Evolutionary conservation across 2,888 invertebrate genomes (phyloP).

Genomic region (Morinoia aosen): DNA sequence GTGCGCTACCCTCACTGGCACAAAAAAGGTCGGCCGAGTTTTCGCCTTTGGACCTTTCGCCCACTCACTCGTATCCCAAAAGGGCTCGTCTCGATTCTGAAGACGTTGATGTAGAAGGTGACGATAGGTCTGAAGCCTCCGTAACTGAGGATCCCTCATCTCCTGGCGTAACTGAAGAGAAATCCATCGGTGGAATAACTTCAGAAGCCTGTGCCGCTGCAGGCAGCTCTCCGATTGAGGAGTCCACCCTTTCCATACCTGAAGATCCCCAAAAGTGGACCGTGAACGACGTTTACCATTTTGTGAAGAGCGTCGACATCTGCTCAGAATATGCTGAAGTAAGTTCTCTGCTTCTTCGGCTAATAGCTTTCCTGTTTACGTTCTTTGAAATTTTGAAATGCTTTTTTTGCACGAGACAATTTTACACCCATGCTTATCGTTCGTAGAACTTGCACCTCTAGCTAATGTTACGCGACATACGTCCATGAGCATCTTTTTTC

Average conservation of each 20-base stretch:
- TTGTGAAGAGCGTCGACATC: slow-evolving; percentile 37
- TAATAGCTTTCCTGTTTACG: neutral
- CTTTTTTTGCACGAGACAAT: neutral
- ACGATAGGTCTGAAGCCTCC: neutral
- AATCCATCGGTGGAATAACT: neutral
- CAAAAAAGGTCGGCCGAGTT: neutral
- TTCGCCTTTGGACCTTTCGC: slow-evolving; percentile 2
- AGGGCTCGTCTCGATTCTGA: slow-evolving; percentile 1
- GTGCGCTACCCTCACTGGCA: neutral
- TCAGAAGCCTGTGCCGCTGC: neutral
- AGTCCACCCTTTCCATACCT: neutral
- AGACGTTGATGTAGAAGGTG: slow-evolving; percentile 7
- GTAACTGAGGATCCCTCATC: neutral
- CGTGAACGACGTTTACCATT: slow-evolving; percentile 27
- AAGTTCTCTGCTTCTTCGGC: neutral
- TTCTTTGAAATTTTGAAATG: neutral
- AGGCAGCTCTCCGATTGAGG: neutral
- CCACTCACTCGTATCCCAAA: neutral
- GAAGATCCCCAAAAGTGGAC: slow-evolving; percentile 26
- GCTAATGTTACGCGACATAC: too few relatives aligned
- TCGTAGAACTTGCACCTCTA: neutral
- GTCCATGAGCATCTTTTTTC: neutral
- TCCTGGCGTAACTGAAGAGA: neutral
- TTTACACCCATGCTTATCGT: neutral
- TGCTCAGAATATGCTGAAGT: slow-evolving; percentile 34